Evolutionary conservation across 1,140 invertebrate genomes (phyloP), one percentile per base, ranked within the genome.

Genomic region (Elysia chlorotica): DNA sequence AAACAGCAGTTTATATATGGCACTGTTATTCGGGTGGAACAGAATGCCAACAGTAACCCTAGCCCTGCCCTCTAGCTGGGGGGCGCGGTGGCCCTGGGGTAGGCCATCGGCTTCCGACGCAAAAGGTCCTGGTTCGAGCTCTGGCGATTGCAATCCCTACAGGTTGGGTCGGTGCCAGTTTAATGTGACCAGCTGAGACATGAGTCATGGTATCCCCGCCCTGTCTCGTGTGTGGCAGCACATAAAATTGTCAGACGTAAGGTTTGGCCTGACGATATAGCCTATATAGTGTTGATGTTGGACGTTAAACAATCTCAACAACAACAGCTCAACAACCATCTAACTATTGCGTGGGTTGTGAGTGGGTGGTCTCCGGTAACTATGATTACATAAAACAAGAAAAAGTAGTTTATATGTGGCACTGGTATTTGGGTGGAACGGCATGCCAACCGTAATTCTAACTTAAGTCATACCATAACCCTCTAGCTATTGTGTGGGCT

Each of bases 341-440:
- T n/a, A n/a, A n/a, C n/a, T 90, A 99, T 99, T 84, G 98, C 97
- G 90, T 99, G 99, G 87, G 98, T 97, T 89, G 98, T 99, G 90
- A 99, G 99, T 71, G 97, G 97, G 90, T 99, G 98, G 90, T 99
- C 98, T 78, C 91, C 91, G 77, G 91, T 92, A 48, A 92, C 91
- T 91, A 92, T 92, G 78, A 92, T 90, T 75, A 92, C 91, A 86
- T 89, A 61, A 19, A 23, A 6, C 1, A 37, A 21, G 35, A 35
- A 36, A 3, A 59, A 10, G 33, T 10, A n/a, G n/a, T 48, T 14
- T 48, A 48, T 48, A 48, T 48, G n/a, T 48, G n/a, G n/a, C n/a
- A 14, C 10, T 48, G 41, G 10, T 48, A 48, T 48, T 10, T 48
- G n/a, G 10, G n/a, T 10, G 41, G n/a, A 48, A n/a, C 10, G n/a